Conservation (phyloP, 2,888 invertebrate species). For the Cerastis rubricosa region DNA sequence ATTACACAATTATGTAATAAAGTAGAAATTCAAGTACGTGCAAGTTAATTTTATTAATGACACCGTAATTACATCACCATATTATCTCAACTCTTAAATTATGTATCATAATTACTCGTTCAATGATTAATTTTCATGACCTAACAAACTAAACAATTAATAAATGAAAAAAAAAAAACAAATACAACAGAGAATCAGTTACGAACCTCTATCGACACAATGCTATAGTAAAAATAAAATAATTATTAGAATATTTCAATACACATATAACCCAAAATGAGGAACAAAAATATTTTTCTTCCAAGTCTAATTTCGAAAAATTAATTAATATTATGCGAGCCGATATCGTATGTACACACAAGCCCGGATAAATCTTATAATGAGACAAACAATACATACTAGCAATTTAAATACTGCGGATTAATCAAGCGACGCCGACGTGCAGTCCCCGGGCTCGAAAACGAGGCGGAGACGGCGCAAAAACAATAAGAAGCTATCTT, state of each 20-base stretch:
- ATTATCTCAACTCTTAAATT: constrained; percentile 87
- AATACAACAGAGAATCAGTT: constrained; percentile 80
- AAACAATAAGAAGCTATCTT: constrained; percentile 83
- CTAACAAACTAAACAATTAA: constrained; percentile 84
- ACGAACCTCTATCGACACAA: constrained; percentile 78
- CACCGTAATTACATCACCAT: constrained; percentile 86
- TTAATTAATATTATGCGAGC: constrained; percentile 81
- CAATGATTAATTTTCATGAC: constrained; percentile 86
- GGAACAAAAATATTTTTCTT: constrained; percentile 76
- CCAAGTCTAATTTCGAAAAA: constrained; percentile 76
- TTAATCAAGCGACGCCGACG: constrained; percentile 72
- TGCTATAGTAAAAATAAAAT: constrained; percentile 80
- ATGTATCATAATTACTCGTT: constrained; percentile 85
- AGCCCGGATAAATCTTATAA: constrained; percentile 74
- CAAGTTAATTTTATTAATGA: constrained; percentile 90
- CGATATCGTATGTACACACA: constrained; percentile 81
- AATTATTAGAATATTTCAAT: constrained; percentile 77
- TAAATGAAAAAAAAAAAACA: constrained; percentile 80
- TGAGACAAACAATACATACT: constrained; percentile 77
- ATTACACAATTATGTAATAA: constrained; percentile 89
- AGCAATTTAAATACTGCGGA: constrained; percentile 85
- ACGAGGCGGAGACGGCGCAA: constrained; percentile 73
- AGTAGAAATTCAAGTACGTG: constrained; percentile 89
- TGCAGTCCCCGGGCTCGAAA: constrained; percentile 72
- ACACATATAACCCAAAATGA: constrained; percentile 75